Conservation (phyloP, 2,888 invertebrate genomes). For the Ephialtes manifestator region DNA sequence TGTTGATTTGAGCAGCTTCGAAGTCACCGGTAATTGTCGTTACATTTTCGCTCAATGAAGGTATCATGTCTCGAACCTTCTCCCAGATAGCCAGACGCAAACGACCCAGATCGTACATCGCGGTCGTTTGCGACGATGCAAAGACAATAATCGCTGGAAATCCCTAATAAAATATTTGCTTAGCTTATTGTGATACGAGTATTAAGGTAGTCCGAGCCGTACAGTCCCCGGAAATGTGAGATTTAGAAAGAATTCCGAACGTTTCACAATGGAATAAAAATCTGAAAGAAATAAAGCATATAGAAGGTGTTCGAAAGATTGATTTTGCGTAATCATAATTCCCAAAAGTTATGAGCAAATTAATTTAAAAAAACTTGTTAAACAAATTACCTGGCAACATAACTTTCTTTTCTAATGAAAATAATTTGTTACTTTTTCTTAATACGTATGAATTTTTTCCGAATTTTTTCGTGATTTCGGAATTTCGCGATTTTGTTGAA, state of each 20-base stretch:
- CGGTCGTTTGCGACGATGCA: slow-evolving; percentile 35
- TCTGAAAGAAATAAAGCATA: not conserved
- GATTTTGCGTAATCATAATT: not conserved
- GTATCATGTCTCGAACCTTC: no score
- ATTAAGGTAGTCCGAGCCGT: not conserved
- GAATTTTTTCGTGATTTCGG: no score
- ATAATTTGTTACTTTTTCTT: no score
- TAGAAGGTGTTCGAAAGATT: slow-evolving; percentile 2
- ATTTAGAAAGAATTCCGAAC: not conserved
- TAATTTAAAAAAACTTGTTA: not conserved
- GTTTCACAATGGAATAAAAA: not conserved
- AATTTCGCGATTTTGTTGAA: no score
- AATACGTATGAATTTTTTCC: no score
- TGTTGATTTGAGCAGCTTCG: not conserved
- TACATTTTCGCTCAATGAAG: not conserved
- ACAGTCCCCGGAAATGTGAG: not conserved
- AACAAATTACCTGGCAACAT: not conserved
- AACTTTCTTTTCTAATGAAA: not conserved
- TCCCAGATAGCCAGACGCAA: slow-evolving; percentile 42
- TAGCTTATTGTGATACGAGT: slow-evolving; percentile 11
- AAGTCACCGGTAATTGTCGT: not conserved
- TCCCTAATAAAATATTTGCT: slow-evolving; percentile 44
- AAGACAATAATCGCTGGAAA: slow-evolving; percentile 42
- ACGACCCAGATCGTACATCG: slow-evolving; percentile 37
- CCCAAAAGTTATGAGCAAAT: not conserved